Conservation (phyloP, 2,113 vertebrate species). For the Dipodomys merriami region DNA sequence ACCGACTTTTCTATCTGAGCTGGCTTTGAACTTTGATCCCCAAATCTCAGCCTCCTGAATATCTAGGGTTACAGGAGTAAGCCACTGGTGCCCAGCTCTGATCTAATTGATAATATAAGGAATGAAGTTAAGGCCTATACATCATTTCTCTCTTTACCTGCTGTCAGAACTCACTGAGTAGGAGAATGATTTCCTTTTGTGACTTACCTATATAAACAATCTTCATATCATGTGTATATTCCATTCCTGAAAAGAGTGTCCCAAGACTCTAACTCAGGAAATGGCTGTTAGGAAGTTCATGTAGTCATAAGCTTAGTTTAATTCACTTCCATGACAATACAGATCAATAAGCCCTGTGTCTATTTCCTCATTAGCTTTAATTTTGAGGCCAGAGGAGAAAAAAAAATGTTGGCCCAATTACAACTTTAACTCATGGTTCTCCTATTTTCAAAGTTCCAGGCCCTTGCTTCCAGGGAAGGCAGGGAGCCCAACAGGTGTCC, state of each 20-base stretch:
- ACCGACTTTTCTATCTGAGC: no score
- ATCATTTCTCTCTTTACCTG: neutral
- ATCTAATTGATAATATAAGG: neutral
- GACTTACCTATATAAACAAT: neutral
- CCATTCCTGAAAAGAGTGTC: neutral
- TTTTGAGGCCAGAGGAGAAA: neutral
- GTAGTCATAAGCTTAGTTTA: neutral
- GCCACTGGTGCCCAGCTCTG: no score
- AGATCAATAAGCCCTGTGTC: neutral
- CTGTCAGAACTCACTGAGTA: accelerated
- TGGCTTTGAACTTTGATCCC: no score
- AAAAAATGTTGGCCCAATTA: neutral
- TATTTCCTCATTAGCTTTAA: neutral
- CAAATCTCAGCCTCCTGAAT: no score
- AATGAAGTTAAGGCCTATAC: neutral
- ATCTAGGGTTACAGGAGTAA: no score
- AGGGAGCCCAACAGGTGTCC: accelerated
- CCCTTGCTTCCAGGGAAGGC: neutral
- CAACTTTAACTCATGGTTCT: neutral
- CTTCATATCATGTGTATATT: neutral
- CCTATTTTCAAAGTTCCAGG: neutral
- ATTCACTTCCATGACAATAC: neutral
- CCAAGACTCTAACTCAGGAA: neutral
- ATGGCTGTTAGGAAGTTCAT: neutral
- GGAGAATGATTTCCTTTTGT: neutral